phyloP scores from a whole-genome alignment of 2,113 vertebrate genomes.

The Orycteropus afer region DNA sequence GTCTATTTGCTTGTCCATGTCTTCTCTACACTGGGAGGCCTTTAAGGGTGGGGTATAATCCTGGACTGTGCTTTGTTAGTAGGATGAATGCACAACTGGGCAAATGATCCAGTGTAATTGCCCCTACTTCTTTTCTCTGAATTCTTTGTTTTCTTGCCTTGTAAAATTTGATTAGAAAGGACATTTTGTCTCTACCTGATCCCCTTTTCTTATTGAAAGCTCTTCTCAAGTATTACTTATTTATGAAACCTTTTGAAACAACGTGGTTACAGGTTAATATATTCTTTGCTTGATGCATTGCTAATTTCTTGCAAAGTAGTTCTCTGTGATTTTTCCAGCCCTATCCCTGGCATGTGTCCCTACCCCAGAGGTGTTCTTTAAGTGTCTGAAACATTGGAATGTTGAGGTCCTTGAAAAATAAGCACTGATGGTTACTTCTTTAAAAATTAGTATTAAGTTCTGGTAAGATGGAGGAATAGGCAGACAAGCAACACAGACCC shows the following conservation, averaged over 20 bases:
- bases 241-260: not conserved
- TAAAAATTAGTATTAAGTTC: not conserved
- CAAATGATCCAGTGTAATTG: not conserved
- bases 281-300: not conserved
- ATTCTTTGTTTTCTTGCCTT: not conserved
- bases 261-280: not conserved
- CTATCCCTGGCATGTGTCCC: not conserved
- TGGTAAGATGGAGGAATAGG: too few relatives aligned
- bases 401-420: not conserved
- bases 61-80: too few relatives aligned
- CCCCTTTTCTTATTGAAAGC: not conserved
- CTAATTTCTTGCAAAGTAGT: not conserved
- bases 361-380: not conserved
- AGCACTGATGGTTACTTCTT: not conserved
- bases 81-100: not conserved
- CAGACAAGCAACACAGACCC: too few relatives aligned
- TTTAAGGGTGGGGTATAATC: not conserved
- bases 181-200: not conserved
- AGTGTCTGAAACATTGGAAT: not conserved
- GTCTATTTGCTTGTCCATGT: not conserved
- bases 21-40: not conserved
- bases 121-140: not conserved
- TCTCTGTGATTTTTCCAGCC: not conserved
- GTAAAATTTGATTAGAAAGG: not conserved
- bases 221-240: not conserved